Evolutionary conservation across 2,113 vertebrate species (phyloP), one percentile per base, ranked within the genome.

Genomic region (Ranitomeya imitator): DNA sequence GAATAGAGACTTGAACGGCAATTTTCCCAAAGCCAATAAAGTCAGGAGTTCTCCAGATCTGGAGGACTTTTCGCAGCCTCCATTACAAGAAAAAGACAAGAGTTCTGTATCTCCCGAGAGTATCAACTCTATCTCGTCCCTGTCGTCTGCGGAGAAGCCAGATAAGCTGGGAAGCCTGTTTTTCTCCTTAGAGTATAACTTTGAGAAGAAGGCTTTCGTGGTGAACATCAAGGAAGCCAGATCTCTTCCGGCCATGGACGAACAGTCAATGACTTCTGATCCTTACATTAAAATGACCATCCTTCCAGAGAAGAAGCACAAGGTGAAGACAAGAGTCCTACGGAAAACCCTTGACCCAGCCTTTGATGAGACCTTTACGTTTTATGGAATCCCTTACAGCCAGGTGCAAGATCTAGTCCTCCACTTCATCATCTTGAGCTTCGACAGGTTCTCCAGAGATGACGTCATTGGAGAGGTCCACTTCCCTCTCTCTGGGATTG

Each of bases 261-360:
- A 99, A 89, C 98, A 99, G 92, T 99, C 98, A 0, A 95, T 99
- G 96, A 99, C 97, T 90, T 99, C 98, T 86, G 98, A 99, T 93
- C 98, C 98, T 0, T 99, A 99, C 92, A 98, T 99, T 93, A 99
- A 99, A 94, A 95, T 99, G 95, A 99, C 97, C 65, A 95, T 99
- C 89, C 93, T 99, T 16, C 98, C 98, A 0, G 98, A 99, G 93
- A 99, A 99, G 92, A 99, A 99, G 91, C 97, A 99, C 90, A 96
- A 97, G 59, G 98, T 99, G 92, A 99, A 99, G 95, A 99, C 98
- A 81, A 95, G 98, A 90, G 98, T 99, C 78, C 93, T 99, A 87
- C 95, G 98, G 87, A 99, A 99, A 93, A 99, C 98, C 60, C 95
- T 99, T 90, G 97, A 99, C 90, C 98, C 98, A 0, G 96, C 96